Percentiles rank a stretch among this genome's conserved stretches.
Conservation (phyloP, 1,140 invertebrate genomes). For the Nasonia longicornis region DNA sequence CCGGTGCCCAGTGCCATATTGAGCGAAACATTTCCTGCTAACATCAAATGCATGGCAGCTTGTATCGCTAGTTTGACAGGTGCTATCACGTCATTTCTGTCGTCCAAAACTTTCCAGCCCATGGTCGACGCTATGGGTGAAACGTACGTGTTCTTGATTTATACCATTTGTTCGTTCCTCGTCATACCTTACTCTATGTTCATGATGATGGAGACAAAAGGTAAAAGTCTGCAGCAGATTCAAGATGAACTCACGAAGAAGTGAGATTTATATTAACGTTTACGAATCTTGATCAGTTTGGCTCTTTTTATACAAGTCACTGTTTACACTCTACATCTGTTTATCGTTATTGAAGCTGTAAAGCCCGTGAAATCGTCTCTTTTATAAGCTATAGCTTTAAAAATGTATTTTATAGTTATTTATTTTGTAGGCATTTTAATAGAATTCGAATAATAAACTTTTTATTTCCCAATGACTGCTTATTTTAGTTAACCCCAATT, state of each 20-base stretch:
- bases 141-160: constrained; percentile 47
- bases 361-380: too few species aligned
- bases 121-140: constrained; percentile 71
- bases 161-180: constrained; percentile 58
- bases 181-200: constrained; percentile 75
- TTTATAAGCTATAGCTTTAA: too few species aligned
- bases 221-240: constrained; percentile 74
- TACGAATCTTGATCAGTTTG: background rate
- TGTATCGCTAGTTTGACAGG: constrained; percentile 78
- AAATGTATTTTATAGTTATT: too few species aligned
- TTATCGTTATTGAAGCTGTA: too few species aligned
- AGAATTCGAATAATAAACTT: too few species aligned
- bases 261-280: background rate
- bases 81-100: constrained; percentile 77
- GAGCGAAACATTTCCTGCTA: constrained; percentile 79
- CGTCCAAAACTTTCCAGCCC: constrained; percentile 79
- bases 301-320: too few species aligned
- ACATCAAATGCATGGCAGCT: constrained; percentile 76
- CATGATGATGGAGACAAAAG: constrained; percentile 84
- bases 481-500: too few species aligned
- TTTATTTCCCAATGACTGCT: too few species aligned
- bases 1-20: constrained; percentile 79
- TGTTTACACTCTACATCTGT: too few species aligned
- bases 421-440: too few species aligned
- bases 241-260: constrained; percentile 45